phyloP scores from a whole-genome alignment of 2,113 vertebrate genomes.

The Elanoides forficatus region DNA sequence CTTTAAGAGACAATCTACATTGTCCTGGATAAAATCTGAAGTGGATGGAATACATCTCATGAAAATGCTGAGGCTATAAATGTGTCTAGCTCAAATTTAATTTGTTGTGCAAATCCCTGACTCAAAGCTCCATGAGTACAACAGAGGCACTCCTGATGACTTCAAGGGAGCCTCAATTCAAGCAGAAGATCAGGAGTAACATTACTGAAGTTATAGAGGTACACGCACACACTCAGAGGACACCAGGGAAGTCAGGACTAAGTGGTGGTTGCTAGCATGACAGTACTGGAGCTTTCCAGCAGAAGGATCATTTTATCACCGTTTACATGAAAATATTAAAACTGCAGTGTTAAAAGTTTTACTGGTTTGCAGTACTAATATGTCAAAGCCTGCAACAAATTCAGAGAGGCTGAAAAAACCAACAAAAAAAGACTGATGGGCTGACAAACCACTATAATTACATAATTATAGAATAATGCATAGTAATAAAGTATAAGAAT shows the following conservation, averaged over 20 bases:
- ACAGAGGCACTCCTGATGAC: not conserved
- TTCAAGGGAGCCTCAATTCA: not conserved
- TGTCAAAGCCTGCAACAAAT: conserved; percentile 7
- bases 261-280: not conserved
- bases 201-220: not conserved
- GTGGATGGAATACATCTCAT: not conserved
- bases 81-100: not conserved
- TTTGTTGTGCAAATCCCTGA: not conserved
- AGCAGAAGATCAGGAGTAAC: not conserved
- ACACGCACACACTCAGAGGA: not conserved
- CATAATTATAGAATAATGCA: conserved; percentile 20
- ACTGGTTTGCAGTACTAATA: not conserved
- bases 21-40: not conserved
- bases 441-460: conserved; percentile 20
- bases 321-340: not conserved
- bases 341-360: not conserved
- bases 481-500: conserved; percentile 2
- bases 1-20: not conserved
- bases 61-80: not conserved
- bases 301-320: not conserved
- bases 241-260: not conserved
- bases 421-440: not conserved
- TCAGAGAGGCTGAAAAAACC: not conserved
- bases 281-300: not conserved
- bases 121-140: not conserved